Evolutionary conservation across 2,888 invertebrate genomes (phyloP).

Genomic region (Heteromyza rotundicornis): DNA sequence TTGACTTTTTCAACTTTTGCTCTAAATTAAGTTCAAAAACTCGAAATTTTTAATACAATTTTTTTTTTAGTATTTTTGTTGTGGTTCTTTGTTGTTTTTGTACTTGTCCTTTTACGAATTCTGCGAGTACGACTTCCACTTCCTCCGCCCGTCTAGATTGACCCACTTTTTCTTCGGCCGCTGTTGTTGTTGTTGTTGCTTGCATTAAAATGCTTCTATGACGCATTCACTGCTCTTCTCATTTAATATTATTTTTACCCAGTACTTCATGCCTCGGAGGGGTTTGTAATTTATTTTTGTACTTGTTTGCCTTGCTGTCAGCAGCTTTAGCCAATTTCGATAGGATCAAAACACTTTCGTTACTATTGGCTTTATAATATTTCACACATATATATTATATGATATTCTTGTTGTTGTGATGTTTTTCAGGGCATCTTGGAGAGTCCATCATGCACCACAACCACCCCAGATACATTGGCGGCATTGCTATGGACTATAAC

Average conservation of each 20-base stretch:
- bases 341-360: too few relatives aligned
- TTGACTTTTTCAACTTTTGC: slow-evolving; percentile 31
- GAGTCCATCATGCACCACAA: slow-evolving; percentile 58
- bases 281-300: too few relatives aligned
- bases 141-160: slow-evolving; percentile 19
- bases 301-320: too few relatives aligned
- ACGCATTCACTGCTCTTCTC: slow-evolving; percentile 27
- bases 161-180: slow-evolving; percentile 31
- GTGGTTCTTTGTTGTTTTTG: neutral
- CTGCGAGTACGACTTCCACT: neutral
- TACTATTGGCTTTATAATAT: too few relatives aligned
- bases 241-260: too few relatives aligned
- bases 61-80: slow-evolving; percentile 13
- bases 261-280: too few relatives aligned
- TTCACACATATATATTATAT: slow-evolving; percentile 7
- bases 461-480: slow-evolving; percentile 59
- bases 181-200: slow-evolving; percentile 23
- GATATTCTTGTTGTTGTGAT: too few relatives aligned
- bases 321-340: too few relatives aligned
- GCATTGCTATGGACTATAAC: slow-evolving; percentile 62
- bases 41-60: slow-evolving; percentile 12
- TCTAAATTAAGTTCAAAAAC: slow-evolving; percentile 25
- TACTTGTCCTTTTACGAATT: slow-evolving; percentile 1
- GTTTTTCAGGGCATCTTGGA: slow-evolving; percentile 62
- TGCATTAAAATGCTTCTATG: slow-evolving; percentile 15